Evolutionary conservation across 2,113 vertebrate genomes (phyloP).

Genomic region (Erythrocebus patas): DNA sequence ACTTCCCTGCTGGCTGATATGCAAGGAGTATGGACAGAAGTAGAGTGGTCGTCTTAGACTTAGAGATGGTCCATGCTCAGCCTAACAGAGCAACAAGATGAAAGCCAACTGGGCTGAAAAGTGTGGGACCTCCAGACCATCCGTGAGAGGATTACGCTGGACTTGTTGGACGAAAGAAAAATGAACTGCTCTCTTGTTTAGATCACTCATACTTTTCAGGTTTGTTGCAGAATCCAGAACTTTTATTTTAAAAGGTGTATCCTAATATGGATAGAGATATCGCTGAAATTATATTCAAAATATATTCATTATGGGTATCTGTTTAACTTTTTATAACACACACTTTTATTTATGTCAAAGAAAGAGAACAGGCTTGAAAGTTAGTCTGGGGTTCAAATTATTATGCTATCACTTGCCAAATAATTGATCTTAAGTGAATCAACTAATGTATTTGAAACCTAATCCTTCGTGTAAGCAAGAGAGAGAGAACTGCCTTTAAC

Average conservation of each 20-base stretch:
- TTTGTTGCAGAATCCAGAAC: background rate
- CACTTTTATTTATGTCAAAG: background rate
- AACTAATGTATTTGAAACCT: background rate
- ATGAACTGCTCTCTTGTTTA: background rate
- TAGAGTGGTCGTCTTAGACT: background rate
- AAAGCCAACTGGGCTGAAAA: background rate
- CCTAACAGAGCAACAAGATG: background rate
- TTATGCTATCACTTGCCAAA: background rate
- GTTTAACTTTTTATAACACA: background rate
- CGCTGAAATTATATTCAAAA: background rate
- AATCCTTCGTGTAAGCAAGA: background rate
- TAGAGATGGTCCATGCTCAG: background rate
- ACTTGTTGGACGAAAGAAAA: background rate
- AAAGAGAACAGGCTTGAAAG: background rate
- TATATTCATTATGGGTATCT: background rate
- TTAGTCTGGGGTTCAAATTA: background rate
- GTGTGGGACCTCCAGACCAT: background rate
- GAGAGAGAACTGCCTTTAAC: background rate
- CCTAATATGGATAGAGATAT: background rate
- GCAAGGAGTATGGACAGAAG: background rate
- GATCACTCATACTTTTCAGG: background rate
- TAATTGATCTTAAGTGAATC: background rate
- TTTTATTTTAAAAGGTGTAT: background rate
- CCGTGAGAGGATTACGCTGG: background rate
- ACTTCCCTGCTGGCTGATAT: background rate